Evolutionary conservation across 2,113 vertebrate species (phyloP).

Genomic region (Poeciliopsis retropinna): DNA sequence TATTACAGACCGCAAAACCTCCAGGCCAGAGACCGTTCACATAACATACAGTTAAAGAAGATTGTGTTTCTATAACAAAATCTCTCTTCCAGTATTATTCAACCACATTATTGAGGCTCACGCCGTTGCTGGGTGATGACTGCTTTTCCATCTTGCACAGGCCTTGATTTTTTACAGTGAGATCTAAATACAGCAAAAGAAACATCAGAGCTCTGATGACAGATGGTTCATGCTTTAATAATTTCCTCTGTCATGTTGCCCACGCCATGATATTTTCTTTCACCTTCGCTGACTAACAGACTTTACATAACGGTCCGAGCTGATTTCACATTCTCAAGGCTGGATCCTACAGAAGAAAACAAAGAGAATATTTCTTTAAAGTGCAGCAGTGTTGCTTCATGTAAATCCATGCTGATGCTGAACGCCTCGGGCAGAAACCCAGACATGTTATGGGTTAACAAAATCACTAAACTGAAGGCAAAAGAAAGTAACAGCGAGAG

Average conservation of each 20-base stretch:
- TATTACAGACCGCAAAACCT: slow-evolving; percentile 50
- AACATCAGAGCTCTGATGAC: slow-evolving; percentile 22
- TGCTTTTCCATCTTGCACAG: slow-evolving; percentile 44
- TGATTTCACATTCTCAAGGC: slow-evolving; percentile 53
- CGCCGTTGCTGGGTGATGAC: slow-evolving; percentile 46
- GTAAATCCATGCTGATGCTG: neutral
- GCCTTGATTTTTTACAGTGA: slow-evolving; percentile 35
- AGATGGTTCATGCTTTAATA: slow-evolving; percentile 42
- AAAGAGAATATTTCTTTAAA: neutral
- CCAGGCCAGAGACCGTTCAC: slow-evolving; percentile 30
- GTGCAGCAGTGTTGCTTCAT: neutral
- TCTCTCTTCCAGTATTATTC: slow-evolving; percentile 64
- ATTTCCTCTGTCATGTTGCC: slow-evolving; percentile 65
- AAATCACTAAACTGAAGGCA: neutral
- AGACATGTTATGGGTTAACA: neutral
- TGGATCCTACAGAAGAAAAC: neutral
- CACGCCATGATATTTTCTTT: slow-evolving; percentile 79
- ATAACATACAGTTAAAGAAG: slow-evolving; percentile 55
- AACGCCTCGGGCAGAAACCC: neutral
- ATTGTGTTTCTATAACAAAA: slow-evolving; percentile 43
- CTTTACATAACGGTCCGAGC: slow-evolving; percentile 67
- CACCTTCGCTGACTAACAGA: slow-evolving; percentile 81
- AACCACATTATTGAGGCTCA: slow-evolving; percentile 28
- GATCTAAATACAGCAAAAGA: slow-evolving; percentile 38
- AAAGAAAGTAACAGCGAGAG: neutral